phyloP scores from a whole-genome alignment of 2,113 vertebrate genomes.

The Andinoacara biseriatus region DNA sequence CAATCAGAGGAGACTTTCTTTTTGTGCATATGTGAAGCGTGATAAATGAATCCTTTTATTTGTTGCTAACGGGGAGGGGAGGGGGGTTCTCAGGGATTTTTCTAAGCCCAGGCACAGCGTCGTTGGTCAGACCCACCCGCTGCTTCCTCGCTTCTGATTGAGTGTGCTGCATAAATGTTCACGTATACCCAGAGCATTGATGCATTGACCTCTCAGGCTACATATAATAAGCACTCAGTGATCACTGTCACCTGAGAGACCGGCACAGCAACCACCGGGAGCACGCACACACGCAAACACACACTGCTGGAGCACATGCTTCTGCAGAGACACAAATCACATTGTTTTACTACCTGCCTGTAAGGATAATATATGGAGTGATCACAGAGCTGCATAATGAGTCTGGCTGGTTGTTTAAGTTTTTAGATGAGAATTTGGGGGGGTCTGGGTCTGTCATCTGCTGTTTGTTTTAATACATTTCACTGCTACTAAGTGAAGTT shows the following conservation, averaged over 20 bases:
- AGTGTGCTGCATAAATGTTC: slow-evolving; percentile 40
- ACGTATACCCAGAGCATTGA: slow-evolving; percentile 35
- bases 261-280: slow-evolving; percentile 30
- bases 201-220: slow-evolving; percentile 62
- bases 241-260: slow-evolving; percentile 65
- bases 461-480: slow-evolving; percentile 34
- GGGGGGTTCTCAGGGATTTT: slow-evolving; percentile 44
- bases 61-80: slow-evolving; percentile 32
- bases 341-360: slow-evolving; percentile 62
- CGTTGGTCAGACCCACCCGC: not conserved
- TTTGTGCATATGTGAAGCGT: slow-evolving; percentile 34
- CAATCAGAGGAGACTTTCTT: slow-evolving; percentile 26
- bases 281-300: not conserved
- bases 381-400: slow-evolving; percentile 65
- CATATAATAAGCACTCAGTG: slow-evolving; percentile 57
- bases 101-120: slow-evolving; percentile 1
- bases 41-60: slow-evolving; percentile 63
- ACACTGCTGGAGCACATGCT: slow-evolving; percentile 39
- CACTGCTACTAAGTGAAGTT: slow-evolving; percentile 7
- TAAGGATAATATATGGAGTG: slow-evolving; percentile 58
- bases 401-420: slow-evolving; percentile 46
- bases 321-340: slow-evolving; percentile 65
- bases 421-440: slow-evolving; percentile 35
- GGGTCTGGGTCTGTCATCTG: slow-evolving; percentile 21
- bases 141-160: slow-evolving; percentile 42